These are phyloP conservation scores for Hippoglossus stenolepis DNA, from an alignment of 2,113 vertebrate species.

Conservation along the genomic window DNA sequence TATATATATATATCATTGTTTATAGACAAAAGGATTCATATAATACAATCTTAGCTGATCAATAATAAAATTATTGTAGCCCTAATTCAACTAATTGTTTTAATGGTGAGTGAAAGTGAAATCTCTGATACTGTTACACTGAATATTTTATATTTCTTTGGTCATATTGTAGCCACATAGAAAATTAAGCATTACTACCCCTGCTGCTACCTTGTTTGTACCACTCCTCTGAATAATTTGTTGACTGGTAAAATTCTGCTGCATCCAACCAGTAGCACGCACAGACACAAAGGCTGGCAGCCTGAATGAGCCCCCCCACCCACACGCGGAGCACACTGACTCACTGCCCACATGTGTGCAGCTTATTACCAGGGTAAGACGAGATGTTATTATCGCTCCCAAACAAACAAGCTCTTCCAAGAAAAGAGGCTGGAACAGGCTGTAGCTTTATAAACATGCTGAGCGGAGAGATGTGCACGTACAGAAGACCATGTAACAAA, in stretches of 20 bases:
- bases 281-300: constrained; percentile 1
- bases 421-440: constrained; percentile 58
- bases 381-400: constrained; percentile 34
- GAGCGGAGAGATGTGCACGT: not conserved
- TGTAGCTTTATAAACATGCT: constrained; percentile 36
- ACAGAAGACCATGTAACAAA: not conserved
- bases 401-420: constrained; percentile 65
- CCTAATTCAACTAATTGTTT: not conserved
- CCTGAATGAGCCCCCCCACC: not conserved
- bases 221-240: constrained; percentile 1
- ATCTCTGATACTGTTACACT: not conserved
- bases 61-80: too few relatives aligned
- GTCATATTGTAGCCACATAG: not conserved
- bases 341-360: constrained; percentile 3
- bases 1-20: too few relatives aligned
- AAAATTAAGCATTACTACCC: not conserved
- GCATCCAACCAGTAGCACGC: constrained; percentile 1
- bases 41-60: too few relatives aligned
- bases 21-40: too few relatives aligned
- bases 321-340: not conserved
- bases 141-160: not conserved
- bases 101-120: not conserved
- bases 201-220: not conserved
- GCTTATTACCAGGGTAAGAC: constrained; percentile 11
- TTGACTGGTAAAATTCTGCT: constrained; percentile 7